Conservation (phyloP, 2,797 vertebrate species). For the Catamblyrhynchus diadema region DNA sequence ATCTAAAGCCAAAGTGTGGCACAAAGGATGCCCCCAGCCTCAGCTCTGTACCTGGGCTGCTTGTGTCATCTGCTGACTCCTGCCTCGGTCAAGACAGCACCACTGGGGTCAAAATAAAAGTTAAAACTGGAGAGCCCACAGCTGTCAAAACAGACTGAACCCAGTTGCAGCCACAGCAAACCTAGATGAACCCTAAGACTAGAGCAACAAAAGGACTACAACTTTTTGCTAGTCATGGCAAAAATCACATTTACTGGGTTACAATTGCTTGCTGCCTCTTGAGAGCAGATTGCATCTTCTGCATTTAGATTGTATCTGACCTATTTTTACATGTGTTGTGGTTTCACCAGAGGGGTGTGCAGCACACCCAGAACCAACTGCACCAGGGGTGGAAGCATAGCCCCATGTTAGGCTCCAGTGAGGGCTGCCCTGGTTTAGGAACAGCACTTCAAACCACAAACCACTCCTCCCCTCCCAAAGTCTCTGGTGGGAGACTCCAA, state of each 20-base stretch:
- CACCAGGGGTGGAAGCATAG: neutral
- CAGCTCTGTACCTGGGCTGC: neutral
- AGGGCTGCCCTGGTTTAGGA: neutral
- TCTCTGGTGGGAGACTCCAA: neutral
- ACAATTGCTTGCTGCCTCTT: neutral
- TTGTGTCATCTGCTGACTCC: neutral
- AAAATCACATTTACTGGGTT: neutral
- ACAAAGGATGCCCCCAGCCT: neutral
- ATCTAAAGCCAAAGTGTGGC: neutral
- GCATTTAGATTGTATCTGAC: neutral
- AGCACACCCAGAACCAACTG: neutral
- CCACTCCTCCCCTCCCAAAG: too few species aligned
- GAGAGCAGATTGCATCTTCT: neutral
- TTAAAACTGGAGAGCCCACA: neutral
- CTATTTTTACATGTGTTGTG: neutral
- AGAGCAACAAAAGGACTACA: neutral
- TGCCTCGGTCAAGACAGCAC: neutral
- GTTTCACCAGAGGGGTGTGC: neutral
- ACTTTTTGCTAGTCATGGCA: neutral
- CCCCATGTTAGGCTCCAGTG: rapidly evolving
- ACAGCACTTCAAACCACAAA: neutral
- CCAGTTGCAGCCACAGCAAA: neutral
- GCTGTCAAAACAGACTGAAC: neutral
- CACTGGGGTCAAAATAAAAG: neutral
- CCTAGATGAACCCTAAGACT: neutral